Evolutionary conservation across 2,113 vertebrate species (phyloP), one percentile per base, ranked within the genome.

Genomic region (Daubentonia madagascariensis): DNA sequence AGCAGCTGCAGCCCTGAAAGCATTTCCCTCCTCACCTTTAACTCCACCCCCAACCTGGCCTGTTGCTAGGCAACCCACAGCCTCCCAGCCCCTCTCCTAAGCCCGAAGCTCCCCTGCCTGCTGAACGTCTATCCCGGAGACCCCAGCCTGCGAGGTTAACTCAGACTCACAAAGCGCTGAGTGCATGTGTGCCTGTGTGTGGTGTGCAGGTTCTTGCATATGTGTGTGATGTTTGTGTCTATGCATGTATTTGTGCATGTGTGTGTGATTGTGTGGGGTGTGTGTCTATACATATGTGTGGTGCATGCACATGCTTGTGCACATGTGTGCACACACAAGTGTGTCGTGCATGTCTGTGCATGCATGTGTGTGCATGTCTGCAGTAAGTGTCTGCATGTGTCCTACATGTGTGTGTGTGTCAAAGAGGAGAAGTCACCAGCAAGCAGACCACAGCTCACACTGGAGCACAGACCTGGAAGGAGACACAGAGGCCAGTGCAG

Each of bases 61-160:
- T 6, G 98, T 98, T 98, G 98, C 98, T 98, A 98, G 96, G 98
- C 97, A 97, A 98, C 98, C 59, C 57, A 37, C 45, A 65, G 45
- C 94, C 94, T 95, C 97, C 86, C 61, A 80, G 89, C 28, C 88
- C 94, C 84, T 81, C 97, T 95, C 80, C 28, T 16, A 89, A 97
- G 94, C 75, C 81, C 32, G 43, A 40, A 25, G 43, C 92, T 89
- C 67, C 85, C 94, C 79, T 96, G 75, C 37, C 68, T 98, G 78
- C 67, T 85, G 78, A 79, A 54, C 35, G 32, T 48, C 89, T 68
- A 30, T 93, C 91, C 76, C 68, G 5, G 80, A 96, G 94, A 85
- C 70, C 57, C 85, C 12, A 22, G 65, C 73, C 75, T 54, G 70
- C 72, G 48, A 78, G 84, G 32, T 1, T n/a, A 48, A 70, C 72